Percentiles rank a stretch among this genome's conserved stretches.
phyloP scores from a whole-genome alignment of 2,888 invertebrate genomes.

The Hemithea aestivaria region DNA sequence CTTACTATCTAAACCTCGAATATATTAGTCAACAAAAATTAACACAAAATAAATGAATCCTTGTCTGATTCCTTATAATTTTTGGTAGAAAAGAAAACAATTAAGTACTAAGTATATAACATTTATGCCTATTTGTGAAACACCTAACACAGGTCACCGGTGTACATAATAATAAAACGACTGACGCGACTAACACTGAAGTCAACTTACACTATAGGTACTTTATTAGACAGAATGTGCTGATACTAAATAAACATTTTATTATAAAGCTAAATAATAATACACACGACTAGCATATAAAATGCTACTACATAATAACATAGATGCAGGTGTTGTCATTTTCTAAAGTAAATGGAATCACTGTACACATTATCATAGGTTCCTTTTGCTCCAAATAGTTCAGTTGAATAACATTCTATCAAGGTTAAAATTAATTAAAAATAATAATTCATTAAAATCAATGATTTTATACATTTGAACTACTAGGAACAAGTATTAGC shows the following conservation, averaged over 20 bases:
- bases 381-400: too few relatives aligned
- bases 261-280: slow-evolving; percentile 25
- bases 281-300: slow-evolving; percentile 64
- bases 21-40: slow-evolving; percentile 64
- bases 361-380: slow-evolving; percentile 7
- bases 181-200: slow-evolving; percentile 29
- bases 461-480: too few relatives aligned
- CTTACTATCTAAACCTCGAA: slow-evolving; percentile 47
- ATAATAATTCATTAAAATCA: too few relatives aligned
- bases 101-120: slow-evolving; percentile 69
- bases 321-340: slow-evolving; percentile 24
- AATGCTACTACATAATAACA: slow-evolving; percentile 44
- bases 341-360: slow-evolving; percentile 11
- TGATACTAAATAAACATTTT: slow-evolving; percentile 10
- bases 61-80: slow-evolving; percentile 60
- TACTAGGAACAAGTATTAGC: too few relatives aligned
- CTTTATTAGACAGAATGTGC: slow-evolving; percentile 19
- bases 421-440: too few relatives aligned
- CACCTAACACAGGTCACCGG: slow-evolving; percentile 35
- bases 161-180: slow-evolving; percentile 25
- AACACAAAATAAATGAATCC: slow-evolving; percentile 53
- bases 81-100: slow-evolving; percentile 63
- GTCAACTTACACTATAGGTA: slow-evolving; percentile 30
- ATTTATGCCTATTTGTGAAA: slow-evolving; percentile 60
- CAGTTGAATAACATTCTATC: too few relatives aligned